These are phyloP conservation scores for Esox niger DNA, from an alignment of 2,113 vertebrate genomes.

Conservation along the genomic window DNA sequence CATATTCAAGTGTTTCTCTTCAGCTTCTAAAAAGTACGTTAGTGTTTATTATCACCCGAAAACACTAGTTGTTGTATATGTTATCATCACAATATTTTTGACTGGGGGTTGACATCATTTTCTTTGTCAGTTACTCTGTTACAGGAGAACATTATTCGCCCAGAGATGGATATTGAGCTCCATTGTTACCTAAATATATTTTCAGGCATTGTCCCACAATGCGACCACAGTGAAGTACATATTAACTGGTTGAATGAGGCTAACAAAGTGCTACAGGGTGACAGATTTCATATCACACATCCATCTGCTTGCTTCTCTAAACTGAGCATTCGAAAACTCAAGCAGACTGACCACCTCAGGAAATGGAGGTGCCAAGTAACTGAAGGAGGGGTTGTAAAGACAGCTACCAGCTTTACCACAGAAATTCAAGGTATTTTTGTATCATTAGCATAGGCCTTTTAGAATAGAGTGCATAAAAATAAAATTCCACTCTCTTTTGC, in stretches of 20 bases:
- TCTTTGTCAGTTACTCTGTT: slow-evolving; percentile 28
- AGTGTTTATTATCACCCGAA: background rate
- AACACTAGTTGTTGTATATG: background rate
- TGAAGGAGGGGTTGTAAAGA: slow-evolving; percentile 27
- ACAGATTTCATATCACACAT: slow-evolving; percentile 32
- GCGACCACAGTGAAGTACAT: slow-evolving; percentile 25
- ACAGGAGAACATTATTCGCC: fast-evolving
- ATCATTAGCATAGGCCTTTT: background rate
- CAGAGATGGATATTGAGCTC: slow-evolving; percentile 26
- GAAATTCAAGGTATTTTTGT: slow-evolving; percentile 38
- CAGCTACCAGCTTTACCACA: slow-evolving; percentile 29
- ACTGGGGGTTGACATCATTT: background rate
- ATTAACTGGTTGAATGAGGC: slow-evolving; percentile 44
- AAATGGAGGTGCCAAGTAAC: slow-evolving; percentile 52
- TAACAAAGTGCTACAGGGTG: slow-evolving; percentile 24
- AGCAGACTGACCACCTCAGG: slow-evolving; percentile 51
- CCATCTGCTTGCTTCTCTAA: slow-evolving; percentile 37
- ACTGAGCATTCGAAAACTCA: slow-evolving; percentile 32
- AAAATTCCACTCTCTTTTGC: background rate
- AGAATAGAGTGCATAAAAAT: background rate
- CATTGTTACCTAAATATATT: slow-evolving; percentile 39
- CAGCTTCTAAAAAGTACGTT: slow-evolving; percentile 41
- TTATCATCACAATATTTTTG: background rate
- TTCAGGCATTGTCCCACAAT: background rate
- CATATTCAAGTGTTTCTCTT: slow-evolving; percentile 31